These are phyloP conservation scores for Fopius arisanus DNA, from an alignment of 1,140 invertebrate genomes.

Conservation along the genomic window DNA sequence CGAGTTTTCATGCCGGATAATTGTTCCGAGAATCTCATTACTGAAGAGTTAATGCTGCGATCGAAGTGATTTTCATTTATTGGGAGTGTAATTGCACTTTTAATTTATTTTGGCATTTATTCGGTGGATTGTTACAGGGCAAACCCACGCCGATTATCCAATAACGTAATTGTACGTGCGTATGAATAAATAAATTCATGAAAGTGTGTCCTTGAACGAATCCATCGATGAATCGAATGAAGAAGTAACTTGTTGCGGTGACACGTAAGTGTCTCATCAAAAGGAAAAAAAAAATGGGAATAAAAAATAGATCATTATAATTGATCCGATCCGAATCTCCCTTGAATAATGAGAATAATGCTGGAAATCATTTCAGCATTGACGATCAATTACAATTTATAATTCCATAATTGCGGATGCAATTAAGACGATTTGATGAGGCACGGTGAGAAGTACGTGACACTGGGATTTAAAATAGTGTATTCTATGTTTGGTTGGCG, in stretches of 20 bases:
- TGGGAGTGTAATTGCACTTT: background rate
- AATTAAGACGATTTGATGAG: slow-evolving; percentile 5
- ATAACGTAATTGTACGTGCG: slow-evolving; percentile 19
- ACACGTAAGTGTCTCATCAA: background rate
- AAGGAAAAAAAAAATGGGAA: background rate
- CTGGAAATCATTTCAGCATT: background rate
- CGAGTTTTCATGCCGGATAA: background rate
- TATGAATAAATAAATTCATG: slow-evolving; percentile 23
- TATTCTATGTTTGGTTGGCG: background rate
- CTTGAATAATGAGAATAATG: too few relatives aligned
- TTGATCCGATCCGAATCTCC: too few relatives aligned
- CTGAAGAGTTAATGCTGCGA: background rate
- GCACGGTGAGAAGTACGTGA: slow-evolving; percentile 12
- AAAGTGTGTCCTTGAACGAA: slow-evolving; percentile 18
- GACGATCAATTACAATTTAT: background rate
- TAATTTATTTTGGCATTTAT: slow-evolving; percentile 2
- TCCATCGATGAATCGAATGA: slow-evolving; percentile 14
- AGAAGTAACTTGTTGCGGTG: background rate
- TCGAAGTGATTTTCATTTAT: background rate
- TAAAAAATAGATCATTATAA: too few relatives aligned
- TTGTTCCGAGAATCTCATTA: background rate
- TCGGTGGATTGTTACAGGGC: background rate
- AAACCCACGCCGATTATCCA: background rate
- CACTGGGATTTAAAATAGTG: background rate
- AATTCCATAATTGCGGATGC: background rate